Evolutionary conservation across 2,797 vertebrate genomes (phyloP), one percentile per base, ranked within the genome.

Genomic region (Sebastes minor): DNA sequence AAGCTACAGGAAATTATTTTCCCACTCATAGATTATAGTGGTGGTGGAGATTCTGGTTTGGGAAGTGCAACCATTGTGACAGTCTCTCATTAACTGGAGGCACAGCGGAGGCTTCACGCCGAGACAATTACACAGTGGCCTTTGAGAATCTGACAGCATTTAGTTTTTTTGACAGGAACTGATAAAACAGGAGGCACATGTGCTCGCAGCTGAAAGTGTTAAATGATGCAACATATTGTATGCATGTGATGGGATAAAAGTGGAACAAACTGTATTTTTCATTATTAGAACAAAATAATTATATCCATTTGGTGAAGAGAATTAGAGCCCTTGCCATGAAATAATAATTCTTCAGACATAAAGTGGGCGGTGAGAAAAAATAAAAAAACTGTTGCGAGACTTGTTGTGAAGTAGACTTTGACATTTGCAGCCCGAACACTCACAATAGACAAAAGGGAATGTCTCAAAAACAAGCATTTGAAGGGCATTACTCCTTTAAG

Each of bases 41-140:
- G 88, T 81, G 77, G 71, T 87, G 38, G 59, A 80, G 80, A 82
- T 77, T 88, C 63, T 85, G 78, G 86, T 87, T 86, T 75, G 53
- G 79, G 79, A 76, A 76, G 87, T 68, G 81, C 78, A 80, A 55
- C 83, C 78, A 62, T 74, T 76, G 86, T 88, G 84, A 85, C 88
- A 86, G 89, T 85, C 84, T 91, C 72, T 93, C 85, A 92, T 94
- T 93, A 94, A 78, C 49, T 75, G 49, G 76, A 81, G 77, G 80
- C 76, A 78, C 78, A 78, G 79, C 8, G 12, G 81, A 81, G 68
- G 84, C 82, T 90, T 85, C 78, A 71, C 4, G 75, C 57, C 11
- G 76, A 81, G 76, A 90, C 84, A 91, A 93, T 92, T 89, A 88
- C 85, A 93, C 78, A 60, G 65, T 76, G 74, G 71, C 73, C 67